Conservation (phyloP, 2,113 vertebrate species). For the Limnothrissa miodon region DNA sequence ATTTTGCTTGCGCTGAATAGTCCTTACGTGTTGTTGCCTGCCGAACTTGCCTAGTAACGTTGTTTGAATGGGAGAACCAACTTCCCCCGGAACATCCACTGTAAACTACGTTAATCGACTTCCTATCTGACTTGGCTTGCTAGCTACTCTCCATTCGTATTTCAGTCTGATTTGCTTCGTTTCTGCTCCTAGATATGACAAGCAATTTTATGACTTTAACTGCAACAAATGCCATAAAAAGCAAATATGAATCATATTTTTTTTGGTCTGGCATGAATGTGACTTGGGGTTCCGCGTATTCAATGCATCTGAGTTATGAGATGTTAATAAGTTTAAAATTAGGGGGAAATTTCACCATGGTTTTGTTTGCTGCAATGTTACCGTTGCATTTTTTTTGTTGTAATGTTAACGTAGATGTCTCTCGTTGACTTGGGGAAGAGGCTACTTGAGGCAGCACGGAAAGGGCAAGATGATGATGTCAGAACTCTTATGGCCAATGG, state of each 20-base stretch:
- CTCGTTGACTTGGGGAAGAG: slow-evolving; percentile 75
- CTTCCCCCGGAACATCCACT: slow-evolving; percentile 18
- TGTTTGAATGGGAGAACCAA: slow-evolving; percentile 10
- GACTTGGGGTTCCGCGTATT: background rate
- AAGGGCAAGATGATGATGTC: slow-evolving; percentile 77
- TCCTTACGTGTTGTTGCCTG: background rate
- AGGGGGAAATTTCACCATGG: no score
- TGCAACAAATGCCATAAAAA: background rate
- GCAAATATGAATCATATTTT: background rate
- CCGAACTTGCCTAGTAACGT: slow-evolving; percentile 1
- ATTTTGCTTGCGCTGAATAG: background rate
- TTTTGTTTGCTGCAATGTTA: background rate
- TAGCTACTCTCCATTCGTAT: slow-evolving; percentile 32
- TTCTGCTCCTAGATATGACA: background rate
- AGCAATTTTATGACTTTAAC: background rate
- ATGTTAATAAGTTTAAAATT: background rate
- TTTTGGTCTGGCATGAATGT: background rate
- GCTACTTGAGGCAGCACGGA: slow-evolving; percentile 75
- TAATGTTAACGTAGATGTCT: slow-evolving; percentile 74
- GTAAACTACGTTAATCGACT: slow-evolving; percentile 20
- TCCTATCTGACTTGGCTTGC: slow-evolving; percentile 30
- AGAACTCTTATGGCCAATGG: slow-evolving; percentile 75
- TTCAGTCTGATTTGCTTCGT: background rate
- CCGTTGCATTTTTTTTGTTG: background rate
- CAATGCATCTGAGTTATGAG: background rate